phyloP scores from a whole-genome alignment of 1,140 invertebrate genomes.

The Hetaerina americana region DNA sequence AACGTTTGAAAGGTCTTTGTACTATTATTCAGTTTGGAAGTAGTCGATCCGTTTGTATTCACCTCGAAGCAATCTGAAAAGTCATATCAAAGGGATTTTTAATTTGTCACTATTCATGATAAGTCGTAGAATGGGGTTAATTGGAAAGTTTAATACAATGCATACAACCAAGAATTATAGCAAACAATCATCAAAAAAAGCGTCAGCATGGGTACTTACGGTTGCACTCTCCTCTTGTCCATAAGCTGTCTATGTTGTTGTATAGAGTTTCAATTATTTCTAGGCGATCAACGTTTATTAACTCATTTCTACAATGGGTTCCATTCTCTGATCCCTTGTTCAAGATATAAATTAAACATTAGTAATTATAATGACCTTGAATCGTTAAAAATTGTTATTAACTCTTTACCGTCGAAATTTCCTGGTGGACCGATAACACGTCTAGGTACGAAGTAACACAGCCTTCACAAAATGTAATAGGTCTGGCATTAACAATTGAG shows the following conservation, averaged over 20 bases:
- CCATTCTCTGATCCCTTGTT: slow-evolving; percentile 23
- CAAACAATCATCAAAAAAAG: background rate
- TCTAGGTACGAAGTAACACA: slow-evolving; percentile 35
- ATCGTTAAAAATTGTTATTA: slow-evolving; percentile 14
- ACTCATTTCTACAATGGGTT: slow-evolving; percentile 34
- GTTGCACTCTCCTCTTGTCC: slow-evolving; percentile 40
- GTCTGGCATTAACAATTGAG: slow-evolving; percentile 35
- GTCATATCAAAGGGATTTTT: slow-evolving; percentile 8
- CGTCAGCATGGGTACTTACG: slow-evolving; percentile 26
- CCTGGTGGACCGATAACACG: slow-evolving; percentile 31
- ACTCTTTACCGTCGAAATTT: slow-evolving; percentile 28
- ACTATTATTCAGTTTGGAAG: slow-evolving; percentile 27
- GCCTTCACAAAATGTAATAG: slow-evolving; percentile 36
- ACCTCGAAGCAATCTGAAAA: slow-evolving; percentile 38
- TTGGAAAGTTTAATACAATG: too few species aligned
- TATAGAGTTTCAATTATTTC: slow-evolving; percentile 36
- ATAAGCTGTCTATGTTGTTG: slow-evolving; percentile 32
- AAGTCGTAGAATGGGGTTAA: too few species aligned
- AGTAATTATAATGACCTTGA: slow-evolving; percentile 7
- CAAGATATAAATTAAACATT: slow-evolving; percentile 13
- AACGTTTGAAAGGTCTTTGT: slow-evolving; percentile 32
- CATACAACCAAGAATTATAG: too few species aligned
- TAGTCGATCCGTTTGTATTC: slow-evolving; percentile 24
- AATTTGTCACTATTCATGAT: too few species aligned
- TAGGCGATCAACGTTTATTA: slow-evolving; percentile 37